phyloP scores from a whole-genome alignment of 2,797 vertebrate species.

The Heteromormyrus szaboi region DNA sequence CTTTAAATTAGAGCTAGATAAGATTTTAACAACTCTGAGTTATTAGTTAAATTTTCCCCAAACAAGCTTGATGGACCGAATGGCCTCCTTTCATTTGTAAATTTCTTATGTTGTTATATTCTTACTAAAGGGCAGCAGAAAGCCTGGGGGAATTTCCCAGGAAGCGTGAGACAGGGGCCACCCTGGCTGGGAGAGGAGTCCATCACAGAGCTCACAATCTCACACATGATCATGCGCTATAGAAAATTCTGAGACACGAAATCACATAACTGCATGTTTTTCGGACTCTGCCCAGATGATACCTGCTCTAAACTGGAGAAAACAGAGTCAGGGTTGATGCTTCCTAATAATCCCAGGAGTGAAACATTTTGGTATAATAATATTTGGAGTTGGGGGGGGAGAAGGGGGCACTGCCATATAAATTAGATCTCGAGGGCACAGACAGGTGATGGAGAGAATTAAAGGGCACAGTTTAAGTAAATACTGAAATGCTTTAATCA shows the following conservation, averaged over 20 bases:
- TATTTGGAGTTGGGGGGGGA: neutral
- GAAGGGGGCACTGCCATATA: neutral
- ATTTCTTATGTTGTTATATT: neutral
- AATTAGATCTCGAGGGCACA: neutral
- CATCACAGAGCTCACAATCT: neutral
- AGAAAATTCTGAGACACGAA: neutral
- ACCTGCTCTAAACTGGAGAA: neutral
- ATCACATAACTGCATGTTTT: neutral
- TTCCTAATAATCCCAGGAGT: neutral
- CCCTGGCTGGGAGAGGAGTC: neutral
- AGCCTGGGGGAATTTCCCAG: neutral
- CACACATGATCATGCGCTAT: neutral
- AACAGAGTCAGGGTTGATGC: neutral
- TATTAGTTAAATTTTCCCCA: neutral
- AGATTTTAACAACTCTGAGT: neutral
- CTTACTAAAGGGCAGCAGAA: neutral
- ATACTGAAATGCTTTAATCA: constrained; percentile 63
- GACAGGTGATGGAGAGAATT: neutral
- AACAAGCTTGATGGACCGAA: neutral
- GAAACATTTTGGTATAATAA: neutral
- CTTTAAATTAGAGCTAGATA: neutral
- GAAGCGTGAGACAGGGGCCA: neutral
- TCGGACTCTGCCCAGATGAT: neutral
- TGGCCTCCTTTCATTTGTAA: neutral
- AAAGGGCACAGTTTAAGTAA: constrained; percentile 23